A percentile compares a stretch with the other conserved stretches of the same genome.
Conservation (phyloP, 2,797 vertebrate species). For the Characodon lateralis region DNA sequence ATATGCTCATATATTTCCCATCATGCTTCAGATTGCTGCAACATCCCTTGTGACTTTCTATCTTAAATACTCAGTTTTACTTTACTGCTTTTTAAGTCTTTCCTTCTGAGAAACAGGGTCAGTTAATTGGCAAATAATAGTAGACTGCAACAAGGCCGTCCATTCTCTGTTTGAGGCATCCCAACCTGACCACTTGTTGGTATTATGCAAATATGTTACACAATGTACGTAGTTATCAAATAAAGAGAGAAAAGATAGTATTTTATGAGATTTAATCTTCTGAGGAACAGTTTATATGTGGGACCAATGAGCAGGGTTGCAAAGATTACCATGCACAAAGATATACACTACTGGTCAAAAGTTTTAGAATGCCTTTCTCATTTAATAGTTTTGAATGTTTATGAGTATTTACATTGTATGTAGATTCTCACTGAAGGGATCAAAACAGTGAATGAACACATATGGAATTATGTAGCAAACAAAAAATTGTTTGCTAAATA, state of each 20-base stretch:
- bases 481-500: too few species aligned
- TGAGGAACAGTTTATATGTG: background rate
- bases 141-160: too few species aligned
- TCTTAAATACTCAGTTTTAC: background rate
- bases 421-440: too few species aligned
- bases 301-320: background rate
- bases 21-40: background rate
- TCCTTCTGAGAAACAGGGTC: background rate
- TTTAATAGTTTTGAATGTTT: too few species aligned
- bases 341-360: too few species aligned
- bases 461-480: too few species aligned
- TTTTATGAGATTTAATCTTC: background rate
- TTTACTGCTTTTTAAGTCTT: background rate
- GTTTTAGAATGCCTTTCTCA: too few species aligned
- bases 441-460: too few species aligned
- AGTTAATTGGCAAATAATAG: background rate
- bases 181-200: background rate
- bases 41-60: too few species aligned
- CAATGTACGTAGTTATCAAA: background rate
- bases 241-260: background rate
- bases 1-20: background rate
- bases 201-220: constrained; percentile 1
- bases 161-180: background rate
- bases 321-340: background rate
- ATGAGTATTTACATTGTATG: too few species aligned